Conservation (phyloP, 2,113 vertebrate genomes). For the Abramis brama region DNA sequence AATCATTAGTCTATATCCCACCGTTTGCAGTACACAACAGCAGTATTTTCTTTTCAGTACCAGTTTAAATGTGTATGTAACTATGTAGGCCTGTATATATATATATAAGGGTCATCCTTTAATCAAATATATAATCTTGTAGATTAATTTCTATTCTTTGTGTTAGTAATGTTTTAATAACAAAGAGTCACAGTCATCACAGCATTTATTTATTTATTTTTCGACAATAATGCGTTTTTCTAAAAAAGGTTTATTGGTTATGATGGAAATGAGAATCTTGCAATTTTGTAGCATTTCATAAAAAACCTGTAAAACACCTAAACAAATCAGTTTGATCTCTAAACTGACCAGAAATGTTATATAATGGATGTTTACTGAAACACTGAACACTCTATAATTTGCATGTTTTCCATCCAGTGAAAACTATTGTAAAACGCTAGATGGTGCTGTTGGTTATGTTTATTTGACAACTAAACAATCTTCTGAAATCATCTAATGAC, state of each 20-base stretch:
- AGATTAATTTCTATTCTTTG: neutral
- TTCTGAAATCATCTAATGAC: neutral
- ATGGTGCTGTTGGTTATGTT: constrained; percentile 22
- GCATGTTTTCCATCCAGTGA: neutral
- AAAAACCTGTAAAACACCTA: neutral
- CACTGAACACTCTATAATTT: neutral
- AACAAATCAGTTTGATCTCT: neutral
- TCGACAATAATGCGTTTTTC: too few relatives aligned
- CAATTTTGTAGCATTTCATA: neutral
- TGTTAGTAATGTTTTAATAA: neutral
- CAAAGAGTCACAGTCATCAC: neutral
- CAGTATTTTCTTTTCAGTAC: neutral
- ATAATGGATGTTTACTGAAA: neutral
- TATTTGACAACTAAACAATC: neutral
- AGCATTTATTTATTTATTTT: too few relatives aligned
- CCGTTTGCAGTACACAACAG: neutral
- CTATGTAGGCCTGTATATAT: too few relatives aligned
- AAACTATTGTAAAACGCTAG: neutral
- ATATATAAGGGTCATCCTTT: neutral
- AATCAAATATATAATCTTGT: neutral
- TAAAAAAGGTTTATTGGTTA: neutral
- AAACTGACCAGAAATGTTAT: neutral
- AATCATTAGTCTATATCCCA: neutral
- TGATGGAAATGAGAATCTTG: neutral
- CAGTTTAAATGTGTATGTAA: neutral